Percentiles rank a stretch among this genome's conserved stretches.
phyloP scores from a whole-genome alignment of 2,888 invertebrate species.

The Pediacus dermestoides region DNA sequence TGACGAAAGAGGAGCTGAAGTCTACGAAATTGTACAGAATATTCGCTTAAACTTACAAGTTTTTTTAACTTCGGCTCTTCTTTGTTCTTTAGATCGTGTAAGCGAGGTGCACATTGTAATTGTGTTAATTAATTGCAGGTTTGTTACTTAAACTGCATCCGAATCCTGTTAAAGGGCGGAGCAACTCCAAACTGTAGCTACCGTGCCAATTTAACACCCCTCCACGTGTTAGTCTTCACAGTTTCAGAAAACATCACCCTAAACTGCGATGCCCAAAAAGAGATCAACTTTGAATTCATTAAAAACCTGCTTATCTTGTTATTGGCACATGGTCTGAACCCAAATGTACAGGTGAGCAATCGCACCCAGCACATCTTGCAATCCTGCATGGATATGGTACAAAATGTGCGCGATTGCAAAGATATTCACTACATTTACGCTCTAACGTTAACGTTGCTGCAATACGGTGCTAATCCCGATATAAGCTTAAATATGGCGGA shows the following conservation, averaged over 20 bases:
- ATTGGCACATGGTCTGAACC: conserved; percentile 66
- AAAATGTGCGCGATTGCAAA: conserved; percentile 61
- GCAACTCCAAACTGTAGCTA: conserved; percentile 72
- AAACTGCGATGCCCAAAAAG: conserved; percentile 64
- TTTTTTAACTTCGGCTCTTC: too few species aligned
- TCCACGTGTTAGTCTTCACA: conserved; percentile 68
- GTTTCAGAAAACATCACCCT: conserved; percentile 68
- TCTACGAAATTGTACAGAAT: too few species aligned
- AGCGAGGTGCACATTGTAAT: too few species aligned
- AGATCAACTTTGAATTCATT: conserved; percentile 66
- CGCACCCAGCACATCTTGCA: conserved; percentile 68
- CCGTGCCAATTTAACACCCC: conserved; percentile 63
- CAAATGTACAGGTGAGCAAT: conserved; percentile 57
- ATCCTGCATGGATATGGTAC: conserved; percentile 67
- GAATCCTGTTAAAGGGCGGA: conserved; percentile 65
- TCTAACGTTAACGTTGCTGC: conserved; percentile 65
- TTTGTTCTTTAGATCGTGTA: too few species aligned
- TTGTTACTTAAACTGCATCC: conserved; percentile 67
- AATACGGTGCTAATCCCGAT: conserved; percentile 73
- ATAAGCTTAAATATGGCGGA: conserved; percentile 55
- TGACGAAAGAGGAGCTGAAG: too few species aligned
- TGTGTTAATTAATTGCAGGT: conserved; percentile 58
- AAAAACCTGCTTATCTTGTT: conserved; percentile 63
- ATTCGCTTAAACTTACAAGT: too few species aligned
- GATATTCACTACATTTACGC: conserved; percentile 69